Conservation (phyloP, 2,797 vertebrate species). For the Dipus sagitta region DNA sequence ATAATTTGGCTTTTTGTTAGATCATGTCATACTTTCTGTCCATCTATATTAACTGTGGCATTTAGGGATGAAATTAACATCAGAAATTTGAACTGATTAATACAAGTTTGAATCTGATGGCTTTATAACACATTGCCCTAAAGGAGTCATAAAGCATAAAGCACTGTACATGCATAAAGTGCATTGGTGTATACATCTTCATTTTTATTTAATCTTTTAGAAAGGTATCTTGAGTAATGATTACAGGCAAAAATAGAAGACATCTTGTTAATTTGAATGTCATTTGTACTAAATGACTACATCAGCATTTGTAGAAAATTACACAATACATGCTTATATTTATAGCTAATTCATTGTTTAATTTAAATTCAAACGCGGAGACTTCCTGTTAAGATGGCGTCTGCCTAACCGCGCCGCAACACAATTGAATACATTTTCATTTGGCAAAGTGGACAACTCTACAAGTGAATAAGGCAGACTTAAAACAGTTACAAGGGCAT, state of each 20-base stretch:
- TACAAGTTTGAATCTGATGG: not conserved
- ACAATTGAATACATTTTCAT: not conserved
- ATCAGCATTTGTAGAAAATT: not conserved
- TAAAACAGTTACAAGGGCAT: not conserved
- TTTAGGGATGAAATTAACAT: not conserved
- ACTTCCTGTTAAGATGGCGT: no score
- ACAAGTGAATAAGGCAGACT: not conserved
- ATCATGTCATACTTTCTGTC: not conserved
- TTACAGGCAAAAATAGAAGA: not conserved
- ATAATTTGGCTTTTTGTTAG: not conserved
- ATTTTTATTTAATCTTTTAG: not conserved
- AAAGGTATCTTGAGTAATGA: not conserved
- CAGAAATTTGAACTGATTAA: not conserved
- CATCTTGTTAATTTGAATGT: not conserved
- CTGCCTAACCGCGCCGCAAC: no score
- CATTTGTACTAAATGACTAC: not conserved
- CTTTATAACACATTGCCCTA: not conserved
- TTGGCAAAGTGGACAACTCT: not conserved
- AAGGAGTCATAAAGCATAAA: not conserved
- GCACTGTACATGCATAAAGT: not conserved
- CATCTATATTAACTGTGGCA: not conserved
- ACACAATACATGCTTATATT: not conserved
- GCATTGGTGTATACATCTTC: not conserved
- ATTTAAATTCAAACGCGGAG: not conserved
- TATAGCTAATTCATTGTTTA: not conserved